phyloP scores from a whole-genome alignment of 2,888 invertebrate genomes.

The Eupithecia abbreviata region DNA sequence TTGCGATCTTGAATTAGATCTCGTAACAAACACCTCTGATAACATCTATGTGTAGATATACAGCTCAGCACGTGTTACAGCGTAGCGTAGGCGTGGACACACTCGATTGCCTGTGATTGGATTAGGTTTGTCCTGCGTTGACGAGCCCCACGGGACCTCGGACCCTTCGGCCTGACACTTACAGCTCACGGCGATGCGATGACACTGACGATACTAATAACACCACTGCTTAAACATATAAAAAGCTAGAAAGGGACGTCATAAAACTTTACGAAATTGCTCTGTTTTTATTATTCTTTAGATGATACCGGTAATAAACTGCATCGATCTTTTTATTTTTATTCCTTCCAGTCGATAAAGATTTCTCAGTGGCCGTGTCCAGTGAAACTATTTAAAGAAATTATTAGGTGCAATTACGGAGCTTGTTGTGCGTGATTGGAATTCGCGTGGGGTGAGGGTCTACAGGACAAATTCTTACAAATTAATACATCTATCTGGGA shows the following conservation, averaged over 20 bases:
- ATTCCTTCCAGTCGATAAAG: slow-evolving; percentile 43
- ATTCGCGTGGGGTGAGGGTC: slow-evolving; percentile 73
- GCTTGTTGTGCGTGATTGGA: slow-evolving; percentile 83
- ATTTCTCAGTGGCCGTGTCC: slow-evolving; percentile 41
- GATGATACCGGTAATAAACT: slow-evolving; percentile 54
- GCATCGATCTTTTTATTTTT: slow-evolving; percentile 38
- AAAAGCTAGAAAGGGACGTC: slow-evolving; percentile 58
- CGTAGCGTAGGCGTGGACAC: slow-evolving; percentile 68
- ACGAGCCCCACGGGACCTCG: slow-evolving; percentile 85
- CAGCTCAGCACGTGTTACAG: slow-evolving; percentile 46
- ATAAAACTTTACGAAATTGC: slow-evolving; percentile 60
- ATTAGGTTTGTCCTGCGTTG: slow-evolving; percentile 84
- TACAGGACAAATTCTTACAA: slow-evolving; percentile 83
- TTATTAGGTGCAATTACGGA: slow-evolving; percentile 83
- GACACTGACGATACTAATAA: slow-evolving; percentile 68
- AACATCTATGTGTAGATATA: slow-evolving; percentile 21
- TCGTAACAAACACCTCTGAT: not conserved
- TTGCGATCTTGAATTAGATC: not conserved
- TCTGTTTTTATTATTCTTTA: slow-evolving; percentile 59
- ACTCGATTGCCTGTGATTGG: slow-evolving; percentile 84
- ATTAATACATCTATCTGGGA: slow-evolving; percentile 81
- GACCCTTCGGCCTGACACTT: slow-evolving; percentile 42
- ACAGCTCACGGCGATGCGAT: slow-evolving; percentile 68
- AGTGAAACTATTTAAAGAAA: slow-evolving; percentile 78
- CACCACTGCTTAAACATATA: slow-evolving; percentile 63